These are phyloP conservation scores for Irena cyanogastra DNA, from an alignment of 2,113 vertebrate species.

Conservation along the genomic window DNA sequence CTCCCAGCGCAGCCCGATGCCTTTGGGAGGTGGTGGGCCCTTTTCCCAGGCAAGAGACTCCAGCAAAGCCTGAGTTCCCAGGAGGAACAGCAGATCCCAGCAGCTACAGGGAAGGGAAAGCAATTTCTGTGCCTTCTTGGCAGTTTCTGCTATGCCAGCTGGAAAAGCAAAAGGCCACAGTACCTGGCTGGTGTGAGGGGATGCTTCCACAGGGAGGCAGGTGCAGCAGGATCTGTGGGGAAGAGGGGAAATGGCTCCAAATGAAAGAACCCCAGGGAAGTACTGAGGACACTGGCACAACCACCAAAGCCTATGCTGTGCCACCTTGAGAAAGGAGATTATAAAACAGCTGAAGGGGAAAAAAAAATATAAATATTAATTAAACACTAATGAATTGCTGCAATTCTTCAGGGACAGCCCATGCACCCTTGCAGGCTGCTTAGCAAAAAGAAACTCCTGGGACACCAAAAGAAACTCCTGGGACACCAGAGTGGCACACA, in stretches of 20 bases:
- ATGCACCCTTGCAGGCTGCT: neutral
- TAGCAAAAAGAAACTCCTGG: neutral
- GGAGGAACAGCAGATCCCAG: neutral
- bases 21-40: neutral
- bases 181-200: neutral
- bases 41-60: neutral
- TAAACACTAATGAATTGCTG: neutral
- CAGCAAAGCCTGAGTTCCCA: neutral
- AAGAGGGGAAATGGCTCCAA: neutral
- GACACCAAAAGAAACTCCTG: neutral
- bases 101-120: neutral
- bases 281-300: neutral
- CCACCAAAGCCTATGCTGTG: neutral
- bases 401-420: neutral
- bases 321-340: neutral
- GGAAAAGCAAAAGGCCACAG: neutral
- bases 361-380: neutral
- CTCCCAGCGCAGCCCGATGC: accelerated
- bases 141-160: neutral
- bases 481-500: neutral
- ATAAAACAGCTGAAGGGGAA: neutral
- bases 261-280: neutral
- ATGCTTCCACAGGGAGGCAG: neutral
- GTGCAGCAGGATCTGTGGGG: neutral
- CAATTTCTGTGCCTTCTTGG: neutral